Percentiles rank a stretch among this genome's conserved stretches.
Evolutionary conservation across 1,140 invertebrate genomes (phyloP).

Genomic region (Frieseomelitta varia): DNA sequence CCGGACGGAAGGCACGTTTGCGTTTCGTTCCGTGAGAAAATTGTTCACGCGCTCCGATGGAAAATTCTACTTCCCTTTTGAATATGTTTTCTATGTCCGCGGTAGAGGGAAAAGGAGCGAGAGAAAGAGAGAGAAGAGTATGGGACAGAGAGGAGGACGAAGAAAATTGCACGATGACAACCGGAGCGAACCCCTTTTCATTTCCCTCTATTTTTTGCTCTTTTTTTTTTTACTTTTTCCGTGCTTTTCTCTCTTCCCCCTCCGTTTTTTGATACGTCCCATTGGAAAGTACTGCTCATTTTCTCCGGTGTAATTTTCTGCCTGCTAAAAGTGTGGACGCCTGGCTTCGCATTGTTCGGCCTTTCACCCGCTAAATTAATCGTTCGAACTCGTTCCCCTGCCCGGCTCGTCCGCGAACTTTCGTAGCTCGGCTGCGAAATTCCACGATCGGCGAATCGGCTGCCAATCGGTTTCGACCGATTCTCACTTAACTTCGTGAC

Average conservation of each 20-base stretch:
- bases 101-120: conserved; percentile 1
- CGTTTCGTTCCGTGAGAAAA: background rate
- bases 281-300: conserved; percentile 27
- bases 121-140: background rate
- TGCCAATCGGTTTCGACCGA: conserved; percentile 8
- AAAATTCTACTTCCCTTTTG: background rate
- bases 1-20: background rate
- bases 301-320: conserved; percentile 30
- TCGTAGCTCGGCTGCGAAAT: background rate
- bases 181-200: conserved; percentile 16
- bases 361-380: conserved; percentile 27
- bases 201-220: background rate
- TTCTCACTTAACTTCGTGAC: conserved; percentile 28
- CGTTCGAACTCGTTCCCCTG: conserved; percentile 14
- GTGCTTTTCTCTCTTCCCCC: background rate
- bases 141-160: background rate
- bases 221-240: background rate
- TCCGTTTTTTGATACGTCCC: conserved; percentile 10
- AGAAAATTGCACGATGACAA: conserved; percentile 3
- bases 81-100: background rate
- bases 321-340: conserved; percentile 25
- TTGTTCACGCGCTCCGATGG: conserved; percentile 19
- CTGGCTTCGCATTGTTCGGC: background rate
- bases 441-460: background rate
- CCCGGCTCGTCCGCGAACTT: background rate